A percentile compares a stretch with the other conserved stretches of the same genome.
Conservation (phyloP, 2,888 invertebrate species). For the Agapostemon virescens region DNA sequence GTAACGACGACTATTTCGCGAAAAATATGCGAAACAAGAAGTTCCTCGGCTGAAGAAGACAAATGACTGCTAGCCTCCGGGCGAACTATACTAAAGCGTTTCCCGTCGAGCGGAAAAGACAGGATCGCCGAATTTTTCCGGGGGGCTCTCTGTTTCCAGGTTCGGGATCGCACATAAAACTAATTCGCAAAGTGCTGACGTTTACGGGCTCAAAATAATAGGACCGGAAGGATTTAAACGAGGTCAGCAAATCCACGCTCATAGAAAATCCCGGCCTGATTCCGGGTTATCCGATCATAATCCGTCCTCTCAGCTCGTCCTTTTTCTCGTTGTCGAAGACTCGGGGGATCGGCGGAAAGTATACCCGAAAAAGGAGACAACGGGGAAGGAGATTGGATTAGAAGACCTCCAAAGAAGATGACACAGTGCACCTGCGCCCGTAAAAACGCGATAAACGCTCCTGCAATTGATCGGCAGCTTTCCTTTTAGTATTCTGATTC, state of each 20-base stretch:
- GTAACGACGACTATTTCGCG: not conserved
- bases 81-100: not conserved
- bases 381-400: constrained; percentile 31
- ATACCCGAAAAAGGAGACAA: constrained; percentile 43
- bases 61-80: not conserved
- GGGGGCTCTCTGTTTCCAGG: not conserved
- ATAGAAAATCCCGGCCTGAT: constrained; percentile 45
- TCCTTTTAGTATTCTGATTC: not conserved
- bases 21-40: constrained; percentile 2
- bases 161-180: not conserved
- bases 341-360: constrained; percentile 34
- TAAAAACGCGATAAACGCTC: constrained; percentile 13
- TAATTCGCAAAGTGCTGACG: constrained; percentile 50
- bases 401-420: constrained; percentile 16
- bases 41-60: not conserved
- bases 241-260: constrained; percentile 54
- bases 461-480: not conserved
- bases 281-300: constrained; percentile 62
- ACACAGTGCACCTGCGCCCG: not conserved
- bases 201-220: constrained; percentile 45
- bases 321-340: constrained; percentile 42
- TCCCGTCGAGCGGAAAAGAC: not conserved
- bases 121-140: not conserved
- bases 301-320: constrained; percentile 49
- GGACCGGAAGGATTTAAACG: constrained; percentile 52